These are phyloP conservation scores for Pyrrhosoma nymphula DNA, from an alignment of 2,888 invertebrate genomes.

Conservation along the genomic window DNA sequence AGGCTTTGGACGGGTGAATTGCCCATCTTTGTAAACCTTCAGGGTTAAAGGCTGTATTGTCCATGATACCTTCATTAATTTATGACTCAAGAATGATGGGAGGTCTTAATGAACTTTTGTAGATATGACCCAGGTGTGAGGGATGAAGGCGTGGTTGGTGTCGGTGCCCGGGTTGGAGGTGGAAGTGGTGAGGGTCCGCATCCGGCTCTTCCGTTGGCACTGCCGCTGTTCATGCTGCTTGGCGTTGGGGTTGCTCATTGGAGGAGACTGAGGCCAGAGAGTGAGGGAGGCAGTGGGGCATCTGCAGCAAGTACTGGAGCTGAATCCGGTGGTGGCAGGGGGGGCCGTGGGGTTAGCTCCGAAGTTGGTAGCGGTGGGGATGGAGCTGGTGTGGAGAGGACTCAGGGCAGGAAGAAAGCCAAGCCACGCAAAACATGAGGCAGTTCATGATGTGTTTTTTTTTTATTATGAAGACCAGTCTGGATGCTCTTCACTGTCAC, in stretches of 20 bases:
- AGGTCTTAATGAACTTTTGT: not conserved
- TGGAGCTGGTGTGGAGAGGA: not conserved
- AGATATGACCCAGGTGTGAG: constrained; percentile 48
- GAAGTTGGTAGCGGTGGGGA: not conserved
- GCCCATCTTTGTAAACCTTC: too few species aligned
- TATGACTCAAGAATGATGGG: not conserved
- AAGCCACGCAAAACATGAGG: constrained; percentile 54
- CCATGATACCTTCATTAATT: not conserved
- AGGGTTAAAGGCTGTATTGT: too few species aligned
- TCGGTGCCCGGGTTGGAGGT: constrained; percentile 39
- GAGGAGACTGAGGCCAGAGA: constrained; percentile 51
- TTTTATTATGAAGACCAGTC: not conserved
- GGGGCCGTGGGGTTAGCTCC: not conserved
- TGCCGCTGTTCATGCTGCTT: constrained; percentile 45
- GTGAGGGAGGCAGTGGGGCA: not conserved
- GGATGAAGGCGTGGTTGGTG: constrained; percentile 46
- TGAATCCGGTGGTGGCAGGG: not conserved
- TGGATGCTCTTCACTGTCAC: not conserved
- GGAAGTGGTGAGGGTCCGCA: not conserved
- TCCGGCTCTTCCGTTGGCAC: constrained; percentile 31
- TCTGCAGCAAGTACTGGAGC: not conserved
- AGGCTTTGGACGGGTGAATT: too few species aligned
- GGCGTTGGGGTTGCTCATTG: constrained; percentile 37
- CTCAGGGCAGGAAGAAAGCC: constrained; percentile 48
- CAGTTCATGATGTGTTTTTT: not conserved